A percentile compares a stretch with the other conserved stretches of the same genome.
phyloP scores from a whole-genome alignment of 2,888 invertebrate species.

The Pristionchus fissidentatus region DNA sequence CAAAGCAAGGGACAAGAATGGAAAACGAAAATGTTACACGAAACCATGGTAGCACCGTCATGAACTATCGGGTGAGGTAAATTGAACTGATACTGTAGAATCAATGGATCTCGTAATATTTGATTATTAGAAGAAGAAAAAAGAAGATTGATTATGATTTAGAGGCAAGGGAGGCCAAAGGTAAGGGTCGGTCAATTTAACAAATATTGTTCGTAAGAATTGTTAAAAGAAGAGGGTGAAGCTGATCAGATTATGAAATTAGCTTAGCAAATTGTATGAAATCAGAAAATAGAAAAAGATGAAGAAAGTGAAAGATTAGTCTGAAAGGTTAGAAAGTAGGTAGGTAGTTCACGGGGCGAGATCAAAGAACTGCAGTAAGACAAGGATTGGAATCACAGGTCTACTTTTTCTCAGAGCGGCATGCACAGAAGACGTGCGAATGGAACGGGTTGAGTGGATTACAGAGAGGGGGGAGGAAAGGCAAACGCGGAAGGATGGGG shows the following conservation, averaged over 20 bases:
- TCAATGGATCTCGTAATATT: background rate
- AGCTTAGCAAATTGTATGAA: slow-evolving; percentile 9
- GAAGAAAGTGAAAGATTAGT: background rate
- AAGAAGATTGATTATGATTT: background rate
- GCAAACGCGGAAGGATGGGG: too few relatives aligned
- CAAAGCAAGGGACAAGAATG: background rate
- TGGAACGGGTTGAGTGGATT: background rate
- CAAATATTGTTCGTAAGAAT: background rate
- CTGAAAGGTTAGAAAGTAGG: slow-evolving; percentile 2
- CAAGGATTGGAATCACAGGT: background rate
- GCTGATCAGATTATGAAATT: background rate
- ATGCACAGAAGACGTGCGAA: slow-evolving; percentile 32
- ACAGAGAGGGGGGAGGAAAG: background rate
- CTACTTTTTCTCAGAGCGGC: slow-evolving; percentile 16
- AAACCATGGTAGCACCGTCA: background rate
- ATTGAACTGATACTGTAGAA: background rate
- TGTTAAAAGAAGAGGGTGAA: background rate
- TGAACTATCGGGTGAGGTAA: background rate
- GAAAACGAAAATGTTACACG: background rate
- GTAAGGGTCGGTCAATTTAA: background rate
- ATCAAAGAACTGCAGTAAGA: background rate
- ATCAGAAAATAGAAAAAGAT: background rate
- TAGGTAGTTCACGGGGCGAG: background rate
- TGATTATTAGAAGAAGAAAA: background rate
- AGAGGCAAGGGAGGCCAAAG: background rate